Evolutionary conservation across 2,113 vertebrate genomes (phyloP).

Genomic region (Condylura cristata): DNA sequence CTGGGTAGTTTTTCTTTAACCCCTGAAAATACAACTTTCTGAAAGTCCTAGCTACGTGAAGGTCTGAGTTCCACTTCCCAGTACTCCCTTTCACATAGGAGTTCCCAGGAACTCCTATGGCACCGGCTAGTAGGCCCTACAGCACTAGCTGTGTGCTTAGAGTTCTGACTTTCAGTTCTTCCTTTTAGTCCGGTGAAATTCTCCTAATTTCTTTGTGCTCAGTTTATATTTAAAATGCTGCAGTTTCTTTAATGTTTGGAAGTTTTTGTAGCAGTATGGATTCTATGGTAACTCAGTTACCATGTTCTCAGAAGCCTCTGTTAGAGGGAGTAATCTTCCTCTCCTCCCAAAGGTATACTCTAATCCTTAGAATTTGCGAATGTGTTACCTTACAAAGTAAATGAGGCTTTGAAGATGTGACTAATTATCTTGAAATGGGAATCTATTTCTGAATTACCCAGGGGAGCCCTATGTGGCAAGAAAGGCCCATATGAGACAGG

Average conservation of each 20-base stretch:
- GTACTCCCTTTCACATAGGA: no score
- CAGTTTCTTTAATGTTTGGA: background rate
- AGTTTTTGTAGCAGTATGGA: background rate
- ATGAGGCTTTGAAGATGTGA: background rate
- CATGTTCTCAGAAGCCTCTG: background rate
- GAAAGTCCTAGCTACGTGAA: background rate
- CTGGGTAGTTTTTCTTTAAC: background rate
- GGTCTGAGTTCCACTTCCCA: background rate
- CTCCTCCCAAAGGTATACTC: background rate
- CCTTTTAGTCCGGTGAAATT: background rate
- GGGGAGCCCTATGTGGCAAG: background rate
- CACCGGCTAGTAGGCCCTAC: accelerated
- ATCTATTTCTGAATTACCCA: background rate
- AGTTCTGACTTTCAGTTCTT: constrained; percentile 4
- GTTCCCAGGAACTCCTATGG: no score
- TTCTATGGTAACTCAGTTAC: background rate
- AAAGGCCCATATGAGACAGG: background rate
- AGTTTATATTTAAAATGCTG: background rate
- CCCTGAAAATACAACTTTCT: background rate
- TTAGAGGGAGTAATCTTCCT: background rate
- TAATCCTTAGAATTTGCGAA: background rate
- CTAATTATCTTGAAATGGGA: background rate
- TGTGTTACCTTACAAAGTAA: background rate
- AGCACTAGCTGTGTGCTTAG: background rate
- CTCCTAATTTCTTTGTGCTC: background rate